These are phyloP conservation scores for Campoplex nolae DNA, from an alignment of 2,888 invertebrate species.

Conservation along the genomic window DNA sequence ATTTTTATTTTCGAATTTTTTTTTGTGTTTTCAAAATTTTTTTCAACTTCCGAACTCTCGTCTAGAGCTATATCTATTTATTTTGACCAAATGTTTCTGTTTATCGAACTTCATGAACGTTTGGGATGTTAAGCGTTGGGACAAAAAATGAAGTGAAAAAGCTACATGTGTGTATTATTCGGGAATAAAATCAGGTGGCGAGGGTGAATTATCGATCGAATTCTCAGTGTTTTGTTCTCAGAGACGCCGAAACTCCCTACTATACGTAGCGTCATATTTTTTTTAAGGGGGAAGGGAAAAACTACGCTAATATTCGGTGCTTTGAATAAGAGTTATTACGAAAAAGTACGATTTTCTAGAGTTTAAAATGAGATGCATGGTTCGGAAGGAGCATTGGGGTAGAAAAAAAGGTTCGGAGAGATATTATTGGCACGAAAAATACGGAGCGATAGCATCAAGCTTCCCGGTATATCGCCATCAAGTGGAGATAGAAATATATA, in stretches of 20 bases:
- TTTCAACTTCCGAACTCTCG: background rate
- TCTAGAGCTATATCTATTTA: background rate
- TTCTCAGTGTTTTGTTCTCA: conserved; percentile 45
- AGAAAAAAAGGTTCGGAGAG: background rate
- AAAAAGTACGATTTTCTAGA: background rate
- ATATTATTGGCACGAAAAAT: background rate
- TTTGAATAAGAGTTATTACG: background rate
- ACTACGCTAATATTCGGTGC: background rate
- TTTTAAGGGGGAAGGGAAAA: background rate
- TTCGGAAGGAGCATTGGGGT: background rate
- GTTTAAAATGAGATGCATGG: background rate
- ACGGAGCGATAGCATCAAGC: conserved; percentile 3
- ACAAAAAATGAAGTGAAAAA: background rate
- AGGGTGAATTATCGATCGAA: conserved; percentile 62
- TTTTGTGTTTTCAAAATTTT: background rate
- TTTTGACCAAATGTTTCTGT: background rate
- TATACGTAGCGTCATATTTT: conserved; percentile 32
- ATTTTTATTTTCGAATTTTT: background rate
- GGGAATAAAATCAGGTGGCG: background rate
- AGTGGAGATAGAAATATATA: conserved; percentile 22
- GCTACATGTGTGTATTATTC: background rate
- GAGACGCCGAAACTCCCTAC: conserved; percentile 24
- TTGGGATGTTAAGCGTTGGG: background rate
- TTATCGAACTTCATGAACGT: background rate
- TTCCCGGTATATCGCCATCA: conserved; percentile 39